Percentiles rank a stretch among this genome's conserved stretches.
These are phyloP conservation scores for Elegia similella DNA, from an alignment of 2,888 invertebrate genomes.

Conservation along the genomic window DNA sequence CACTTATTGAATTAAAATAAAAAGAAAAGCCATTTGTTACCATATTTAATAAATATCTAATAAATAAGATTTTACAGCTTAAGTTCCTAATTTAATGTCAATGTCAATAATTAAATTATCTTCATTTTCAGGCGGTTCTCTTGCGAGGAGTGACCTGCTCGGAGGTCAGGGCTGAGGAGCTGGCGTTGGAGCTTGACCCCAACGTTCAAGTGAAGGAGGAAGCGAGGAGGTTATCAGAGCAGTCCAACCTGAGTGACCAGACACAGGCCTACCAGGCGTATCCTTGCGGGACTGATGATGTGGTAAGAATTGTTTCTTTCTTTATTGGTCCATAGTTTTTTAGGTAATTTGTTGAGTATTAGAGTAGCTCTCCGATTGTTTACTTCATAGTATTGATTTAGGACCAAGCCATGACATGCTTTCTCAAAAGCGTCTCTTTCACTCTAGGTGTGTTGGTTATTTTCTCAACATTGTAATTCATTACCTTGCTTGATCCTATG, in stretches of 20 bases:
- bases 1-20: too few relatives aligned
- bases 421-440: too few relatives aligned
- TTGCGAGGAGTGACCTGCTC: conserved; percentile 75
- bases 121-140: conserved; percentile 59
- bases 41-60: too few relatives aligned
- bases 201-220: conserved; percentile 75
- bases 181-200: conserved; percentile 69
- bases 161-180: conserved; percentile 70
- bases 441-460: too few relatives aligned
- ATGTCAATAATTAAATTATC: not conserved
- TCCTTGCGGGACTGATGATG: conserved; percentile 66
- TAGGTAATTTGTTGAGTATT: not conserved
- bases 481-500: too few relatives aligned
- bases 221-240: conserved; percentile 71
- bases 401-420: too few relatives aligned
- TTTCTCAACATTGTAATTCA: too few relatives aligned
- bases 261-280: conserved; percentile 71
- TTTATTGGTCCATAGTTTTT: not conserved
- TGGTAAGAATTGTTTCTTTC: conserved; percentile 41
- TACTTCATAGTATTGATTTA: too few relatives aligned
- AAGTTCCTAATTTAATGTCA: too few relatives aligned
- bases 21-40: too few relatives aligned
- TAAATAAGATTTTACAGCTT: too few relatives aligned
- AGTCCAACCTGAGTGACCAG: conserved; percentile 75
- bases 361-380: too few relatives aligned